Percentiles rank a stretch among this genome's conserved stretches.
phyloP scores from a whole-genome alignment of 2,113 vertebrate genomes.

The Pseudorectes ferrugineus region DNA sequence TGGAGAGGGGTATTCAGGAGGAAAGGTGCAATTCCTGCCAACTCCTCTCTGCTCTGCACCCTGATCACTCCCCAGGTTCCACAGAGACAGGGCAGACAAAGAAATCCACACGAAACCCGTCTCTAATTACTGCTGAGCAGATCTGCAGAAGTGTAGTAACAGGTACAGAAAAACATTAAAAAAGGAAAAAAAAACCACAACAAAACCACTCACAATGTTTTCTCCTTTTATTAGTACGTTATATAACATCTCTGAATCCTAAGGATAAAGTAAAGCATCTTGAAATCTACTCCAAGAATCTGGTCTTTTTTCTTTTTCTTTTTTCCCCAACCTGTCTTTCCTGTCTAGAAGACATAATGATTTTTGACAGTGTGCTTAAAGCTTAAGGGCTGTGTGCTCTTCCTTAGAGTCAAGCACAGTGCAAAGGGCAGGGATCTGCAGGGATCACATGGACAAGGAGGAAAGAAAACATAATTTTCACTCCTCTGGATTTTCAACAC shows the following conservation, averaged over 20 bases:
- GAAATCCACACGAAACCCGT: neutral
- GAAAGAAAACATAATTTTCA: neutral
- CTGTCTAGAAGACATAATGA: neutral
- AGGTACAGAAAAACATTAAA: neutral
- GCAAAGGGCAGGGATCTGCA: neutral
- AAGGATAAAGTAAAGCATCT: neutral
- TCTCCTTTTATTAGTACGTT: neutral
- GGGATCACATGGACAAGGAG: neutral
- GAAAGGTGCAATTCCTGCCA: neutral
- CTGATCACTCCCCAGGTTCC: neutral
- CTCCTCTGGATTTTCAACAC: neutral
- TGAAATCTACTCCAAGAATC: neutral
- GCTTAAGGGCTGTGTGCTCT: neutral
- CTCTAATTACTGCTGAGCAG: neutral
- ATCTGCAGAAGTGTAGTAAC: neutral
- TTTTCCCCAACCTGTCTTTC: neutral
- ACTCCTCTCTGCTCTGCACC: neutral
- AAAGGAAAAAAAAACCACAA: accelerated
- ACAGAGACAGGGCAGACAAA: neutral
- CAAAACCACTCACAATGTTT: neutral
- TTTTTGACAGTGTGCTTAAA: neutral
- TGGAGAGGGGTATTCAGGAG: neutral
- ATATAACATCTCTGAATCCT: neutral
- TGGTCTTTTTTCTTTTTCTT: neutral
- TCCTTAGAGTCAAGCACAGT: neutral